Base-by-base conservation (phyloP, 2,888 invertebrate genomes). In the Rhorus exstirpatorius region DNA sequence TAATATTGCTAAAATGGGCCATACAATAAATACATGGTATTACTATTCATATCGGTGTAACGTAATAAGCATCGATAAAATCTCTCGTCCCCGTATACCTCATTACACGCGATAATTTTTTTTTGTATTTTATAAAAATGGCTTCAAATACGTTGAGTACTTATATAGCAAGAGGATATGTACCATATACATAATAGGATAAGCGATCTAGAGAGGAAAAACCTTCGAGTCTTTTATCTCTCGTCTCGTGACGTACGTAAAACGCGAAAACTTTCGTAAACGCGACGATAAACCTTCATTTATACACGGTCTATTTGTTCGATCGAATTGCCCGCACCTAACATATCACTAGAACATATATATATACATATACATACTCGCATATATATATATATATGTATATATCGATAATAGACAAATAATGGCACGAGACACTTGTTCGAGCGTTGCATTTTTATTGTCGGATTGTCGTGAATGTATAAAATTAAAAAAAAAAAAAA, bases 261-360 rank as follows among this genome's bases (percentile, higher is more conserved):
- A 81, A 81, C 60, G 79, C 49, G 60, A 60, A 76, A 84, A 85
- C 79, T 85, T 85, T 85, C 83, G 80, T 81, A 81, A 83, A 76
- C 74, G n/a, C n/a, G 65, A 55, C 63, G 74, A 79, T 78, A 81
- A 85, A 78, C 85, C 85, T 85, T 85, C 85, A 60, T 83, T 85
- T 85, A 81, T 85, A 79, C 82, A 84, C 85, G 85, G 85, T 85
- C 85, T 85, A 84, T 84, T 85, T 84, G 74, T 79, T 83, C 78
- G 75, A 76, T 83, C 75, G 76, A 79, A 83, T 61, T 76, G 76
- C 65, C 55, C 77, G 67, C 76, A 76, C 77, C 68, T 79, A 60
- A 46, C 60, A 61, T 72, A 72, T 60, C 35, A 35, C 46, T 49
- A n/a, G 44, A 38, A 60, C 60, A 55, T 41, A 55, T 46, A 8